Base-by-base conservation (phyloP, 2,888 invertebrate species). In the Cistogaster globosa region DNA sequence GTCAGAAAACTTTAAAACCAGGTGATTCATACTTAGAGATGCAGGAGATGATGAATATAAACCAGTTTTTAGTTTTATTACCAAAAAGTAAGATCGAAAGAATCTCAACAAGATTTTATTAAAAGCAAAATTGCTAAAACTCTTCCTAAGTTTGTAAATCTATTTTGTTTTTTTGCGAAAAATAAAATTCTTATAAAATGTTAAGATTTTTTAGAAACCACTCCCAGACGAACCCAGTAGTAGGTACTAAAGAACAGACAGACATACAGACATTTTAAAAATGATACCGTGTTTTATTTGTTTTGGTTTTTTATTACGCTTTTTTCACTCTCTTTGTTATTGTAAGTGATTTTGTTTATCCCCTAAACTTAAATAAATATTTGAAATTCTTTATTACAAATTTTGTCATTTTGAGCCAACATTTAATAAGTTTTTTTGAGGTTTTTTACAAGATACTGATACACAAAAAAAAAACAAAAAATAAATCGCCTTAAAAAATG, bases 11-110 rank as follows among this genome's bases (percentile, higher is more conserved):
- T 81, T 55, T 63, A 57, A 75, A 69, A 36, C 76, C 80, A 67
- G 72, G 72, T 84, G 81, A 84, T 84, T 81, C 77, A 81, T 84
- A 57, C 55, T 14, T 36, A 20, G 45, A 55, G 55, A 71, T 62
- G 69, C 53, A 62, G 12, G 32, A 62, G 14, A 62, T 69, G 16
- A 69, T n/a, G 12, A 45, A 22, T 20, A 55, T 22, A 63, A 78
- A 78, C 62, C 69, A 63, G 69, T 69, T 76, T 20, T 45, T 71
- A 36, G 20, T 68, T 68, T 42, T 65, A 48, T 48, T 65, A 32
- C 48, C 1, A 32, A 32, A 45, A 32, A 65, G 65, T 65, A 32
- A 32, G 45, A 65, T 32, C n/a, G 12, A 7, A 5, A 48, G 4
- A 48, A 48, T n/a, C n/a, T 16, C 7, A 48, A 48, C 48, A 6